Percentiles rank a stretch among this genome's conserved stretches.
Evolutionary conservation across 2,888 invertebrate genomes (phyloP).

Genomic region (Podotricha telesiphe): DNA sequence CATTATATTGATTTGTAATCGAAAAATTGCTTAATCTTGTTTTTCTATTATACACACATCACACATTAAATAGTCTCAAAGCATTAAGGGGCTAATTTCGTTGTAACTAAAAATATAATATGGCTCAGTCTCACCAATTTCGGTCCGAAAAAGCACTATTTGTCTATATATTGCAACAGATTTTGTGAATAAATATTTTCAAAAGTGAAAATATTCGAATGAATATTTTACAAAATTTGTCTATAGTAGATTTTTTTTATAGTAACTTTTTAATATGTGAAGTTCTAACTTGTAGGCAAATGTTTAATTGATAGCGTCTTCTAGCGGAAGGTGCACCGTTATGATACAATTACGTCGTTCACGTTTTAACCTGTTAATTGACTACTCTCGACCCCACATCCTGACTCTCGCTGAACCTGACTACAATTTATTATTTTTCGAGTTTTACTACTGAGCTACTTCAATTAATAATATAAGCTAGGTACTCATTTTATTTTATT

Average conservation of each 20-base stretch:
- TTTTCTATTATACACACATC: too few species aligned
- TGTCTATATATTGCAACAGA: too few species aligned
- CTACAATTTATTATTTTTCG: constrained; percentile 3
- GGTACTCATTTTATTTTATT: too few species aligned
- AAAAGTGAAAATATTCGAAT: too few species aligned
- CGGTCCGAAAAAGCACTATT: not conserved
- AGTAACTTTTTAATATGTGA: not conserved
- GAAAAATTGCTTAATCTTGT: not conserved
- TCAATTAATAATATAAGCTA: not conserved
- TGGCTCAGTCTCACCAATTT: not conserved
- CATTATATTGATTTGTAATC: constrained; percentile 33
- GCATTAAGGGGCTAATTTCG: not conserved
- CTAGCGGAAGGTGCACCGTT: constrained; percentile 34
- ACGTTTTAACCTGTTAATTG: constrained; percentile 49
- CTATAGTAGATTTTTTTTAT: too few species aligned
- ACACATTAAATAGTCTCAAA: too few species aligned
- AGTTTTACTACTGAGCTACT: not conserved
- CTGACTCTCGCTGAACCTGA: constrained; percentile 34
- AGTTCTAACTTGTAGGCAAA: constrained; percentile 26
- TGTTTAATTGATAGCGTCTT: constrained; percentile 42
- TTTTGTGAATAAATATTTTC: too few species aligned
- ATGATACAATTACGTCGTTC: constrained; percentile 38
- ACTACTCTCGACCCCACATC: constrained; percentile 47
- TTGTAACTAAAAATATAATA: not conserved
- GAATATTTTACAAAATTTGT: too few species aligned